A percentile compares a stretch with the other conserved stretches of the same genome.
These are phyloP conservation scores for Drosophila azteca DNA, from an alignment of 1,140 invertebrate species.

Conservation along the genomic window DNA sequence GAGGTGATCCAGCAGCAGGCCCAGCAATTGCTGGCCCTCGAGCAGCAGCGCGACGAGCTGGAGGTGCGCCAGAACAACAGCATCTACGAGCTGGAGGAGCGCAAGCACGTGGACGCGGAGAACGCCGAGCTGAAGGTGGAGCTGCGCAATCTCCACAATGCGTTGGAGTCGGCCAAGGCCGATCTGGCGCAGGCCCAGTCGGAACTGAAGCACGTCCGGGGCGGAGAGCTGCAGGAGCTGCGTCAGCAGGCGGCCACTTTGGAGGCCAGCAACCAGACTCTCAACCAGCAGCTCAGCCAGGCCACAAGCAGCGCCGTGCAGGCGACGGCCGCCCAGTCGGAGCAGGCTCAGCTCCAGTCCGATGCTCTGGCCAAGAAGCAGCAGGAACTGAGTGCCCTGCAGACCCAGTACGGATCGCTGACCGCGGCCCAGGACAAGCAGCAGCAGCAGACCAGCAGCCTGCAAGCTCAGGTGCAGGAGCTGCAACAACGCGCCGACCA, in stretches of 20 bases:
- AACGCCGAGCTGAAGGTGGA: constrained; percentile 73
- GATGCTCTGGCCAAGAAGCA: constrained; percentile 45
- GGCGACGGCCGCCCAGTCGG: constrained; percentile 54
- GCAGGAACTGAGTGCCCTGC: constrained; percentile 46
- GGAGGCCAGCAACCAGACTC: constrained; percentile 47
- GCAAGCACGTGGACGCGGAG: constrained; percentile 69
- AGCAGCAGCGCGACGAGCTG: constrained; percentile 77
- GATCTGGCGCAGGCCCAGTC: constrained; percentile 56
- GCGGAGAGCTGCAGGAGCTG: constrained; percentile 62
- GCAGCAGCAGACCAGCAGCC: constrained; percentile 44
- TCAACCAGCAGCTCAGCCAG: constrained; percentile 47
- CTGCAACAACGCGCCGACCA: constrained; percentile 61
- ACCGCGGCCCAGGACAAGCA: constrained; percentile 48
- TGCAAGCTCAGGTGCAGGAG: constrained; percentile 68
- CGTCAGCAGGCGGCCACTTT: constrained; percentile 40
- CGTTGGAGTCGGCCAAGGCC: constrained; percentile 60
- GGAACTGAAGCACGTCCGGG: constrained; percentile 54
- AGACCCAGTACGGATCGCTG: constrained; percentile 41
- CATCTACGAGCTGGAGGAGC: constrained; percentile 76
- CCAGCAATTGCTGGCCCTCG: constrained; percentile 58
- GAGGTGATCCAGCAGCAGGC: constrained; percentile 67
- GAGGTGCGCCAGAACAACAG: constrained; percentile 73
- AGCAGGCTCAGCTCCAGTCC: constrained; percentile 59
- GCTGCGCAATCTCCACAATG: constrained; percentile 69
- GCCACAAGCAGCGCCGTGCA: constrained; percentile 56